phyloP scores from a whole-genome alignment of 2,797 vertebrate species.

The Ctenosaura bakeri region DNA sequence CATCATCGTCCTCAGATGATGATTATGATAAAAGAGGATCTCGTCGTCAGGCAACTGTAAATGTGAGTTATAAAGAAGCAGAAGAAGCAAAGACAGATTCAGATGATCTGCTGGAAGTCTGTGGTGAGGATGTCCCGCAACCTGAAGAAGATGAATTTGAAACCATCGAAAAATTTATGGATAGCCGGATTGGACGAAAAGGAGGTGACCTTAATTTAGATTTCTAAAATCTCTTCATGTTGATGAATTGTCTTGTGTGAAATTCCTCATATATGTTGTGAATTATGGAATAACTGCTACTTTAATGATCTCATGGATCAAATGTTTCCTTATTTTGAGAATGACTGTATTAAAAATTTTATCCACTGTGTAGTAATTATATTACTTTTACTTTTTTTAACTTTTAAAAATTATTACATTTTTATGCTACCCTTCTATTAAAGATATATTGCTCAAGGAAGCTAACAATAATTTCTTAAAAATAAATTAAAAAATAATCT shows the following conservation, averaged over 20 bases:
- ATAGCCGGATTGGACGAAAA: constrained; percentile 90
- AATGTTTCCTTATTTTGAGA: background rate
- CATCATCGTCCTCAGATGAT: constrained; percentile 73
- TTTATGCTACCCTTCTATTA: no score
- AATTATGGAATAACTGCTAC: background rate
- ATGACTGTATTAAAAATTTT: background rate
- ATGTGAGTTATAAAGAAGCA: constrained; percentile 98
- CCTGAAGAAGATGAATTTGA: constrained; percentile 98
- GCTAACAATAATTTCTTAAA: no score
- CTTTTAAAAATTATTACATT: no score
- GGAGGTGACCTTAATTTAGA: constrained; percentile 83
- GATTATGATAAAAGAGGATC: constrained; percentile 92
- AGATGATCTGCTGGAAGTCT: constrained; percentile 95
- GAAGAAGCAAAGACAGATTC: constrained; percentile 98
- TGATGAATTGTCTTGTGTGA: background rate
- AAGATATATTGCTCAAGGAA: no score
- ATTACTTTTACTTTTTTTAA: no score
- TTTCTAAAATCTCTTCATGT: background rate
- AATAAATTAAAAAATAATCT: no score
- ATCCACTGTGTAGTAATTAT: background rate
- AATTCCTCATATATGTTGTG: background rate
- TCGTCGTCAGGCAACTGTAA: constrained; percentile 96
- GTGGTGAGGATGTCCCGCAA: constrained; percentile 96
- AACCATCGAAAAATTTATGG: constrained; percentile 97
- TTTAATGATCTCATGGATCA: background rate